Evolutionary conservation across 2,888 invertebrate genomes (phyloP).

Genomic region (Oligia strigilis): DNA sequence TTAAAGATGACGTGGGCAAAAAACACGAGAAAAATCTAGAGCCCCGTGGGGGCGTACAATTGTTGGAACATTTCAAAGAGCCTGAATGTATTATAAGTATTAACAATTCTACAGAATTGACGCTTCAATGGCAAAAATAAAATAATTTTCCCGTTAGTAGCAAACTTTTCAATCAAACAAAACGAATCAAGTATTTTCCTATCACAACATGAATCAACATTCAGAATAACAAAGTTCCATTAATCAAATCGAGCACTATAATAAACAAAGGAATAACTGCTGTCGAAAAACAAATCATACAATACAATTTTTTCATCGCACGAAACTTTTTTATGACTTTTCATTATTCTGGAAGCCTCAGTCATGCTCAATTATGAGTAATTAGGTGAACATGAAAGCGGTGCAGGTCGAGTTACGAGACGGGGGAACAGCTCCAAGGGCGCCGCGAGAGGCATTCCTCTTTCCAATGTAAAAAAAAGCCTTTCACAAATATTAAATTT

Average conservation of each 20-base stretch:
- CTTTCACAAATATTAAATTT: constrained; percentile 59
- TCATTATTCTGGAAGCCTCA: constrained; percentile 40
- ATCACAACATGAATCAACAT: constrained; percentile 46
- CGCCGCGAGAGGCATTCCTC: constrained; percentile 41
- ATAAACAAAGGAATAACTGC: constrained; percentile 31
- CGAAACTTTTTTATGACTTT: constrained; percentile 28
- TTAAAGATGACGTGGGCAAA: constrained; percentile 32
- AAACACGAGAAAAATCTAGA: constrained; percentile 26
- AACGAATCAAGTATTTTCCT: constrained; percentile 40
- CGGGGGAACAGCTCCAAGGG: constrained; percentile 51
- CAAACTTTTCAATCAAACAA: constrained; percentile 32
- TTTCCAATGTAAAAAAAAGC: constrained; percentile 52
- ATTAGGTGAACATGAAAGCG: constrained; percentile 60
- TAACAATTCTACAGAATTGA: neutral
- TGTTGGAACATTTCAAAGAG: constrained; percentile 31
- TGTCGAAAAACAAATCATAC: constrained; percentile 34
- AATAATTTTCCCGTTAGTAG: constrained; percentile 1
- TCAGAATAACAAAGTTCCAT: constrained; percentile 36
- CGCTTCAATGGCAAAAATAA: neutral
- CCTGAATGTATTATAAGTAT: constrained; percentile 5
- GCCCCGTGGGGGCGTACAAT: constrained; percentile 20
- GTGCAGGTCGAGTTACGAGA: constrained; percentile 54
- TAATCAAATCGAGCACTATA: constrained; percentile 40
- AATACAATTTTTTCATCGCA: constrained; percentile 6
- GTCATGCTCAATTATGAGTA: constrained; percentile 61